Percentiles rank a stretch among this genome's conserved stretches.
These are phyloP conservation scores for Plagiodera versicolora DNA, from an alignment of 2,888 invertebrate genomes.

Conservation along the genomic window DNA sequence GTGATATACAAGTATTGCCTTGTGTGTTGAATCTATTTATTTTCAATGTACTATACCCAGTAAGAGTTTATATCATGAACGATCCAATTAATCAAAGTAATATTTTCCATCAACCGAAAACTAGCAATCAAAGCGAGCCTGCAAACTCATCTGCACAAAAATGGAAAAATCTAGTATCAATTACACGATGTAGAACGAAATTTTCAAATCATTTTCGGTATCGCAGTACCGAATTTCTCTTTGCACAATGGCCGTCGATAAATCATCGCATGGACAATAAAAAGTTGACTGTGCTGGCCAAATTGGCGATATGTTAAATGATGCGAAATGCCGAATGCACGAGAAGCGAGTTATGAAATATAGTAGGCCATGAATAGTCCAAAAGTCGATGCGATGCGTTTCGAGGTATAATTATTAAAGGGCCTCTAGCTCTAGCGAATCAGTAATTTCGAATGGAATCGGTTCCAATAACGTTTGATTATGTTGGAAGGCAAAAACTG, in stretches of 20 bases:
- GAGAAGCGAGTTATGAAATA: constrained; percentile 36
- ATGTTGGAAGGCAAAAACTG: background rate
- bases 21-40: too few species aligned
- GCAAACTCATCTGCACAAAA: background rate
- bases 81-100: background rate
- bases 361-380: constrained; percentile 29
- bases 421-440: constrained; percentile 25
- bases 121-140: background rate
- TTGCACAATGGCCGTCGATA: constrained; percentile 31
- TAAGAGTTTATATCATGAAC: too few species aligned
- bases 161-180: constrained; percentile 13
- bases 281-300: constrained; percentile 34
- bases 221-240: constrained; percentile 21
- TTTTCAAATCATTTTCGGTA: constrained; percentile 25
- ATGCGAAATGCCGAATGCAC: constrained; percentile 38
- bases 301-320: constrained; percentile 40
- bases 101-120: background rate
- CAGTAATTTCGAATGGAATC: background rate
- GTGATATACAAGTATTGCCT: too few species aligned
- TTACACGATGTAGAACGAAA: constrained; percentile 24
- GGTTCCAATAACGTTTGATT: background rate
- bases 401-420: constrained; percentile 39
- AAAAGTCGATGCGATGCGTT: constrained; percentile 30
- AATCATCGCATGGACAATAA: constrained; percentile 38
- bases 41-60: too few species aligned